These are phyloP conservation scores for Bimastos eiseni DNA, from an alignment of 2,888 invertebrate genomes.

Conservation along the genomic window DNA sequence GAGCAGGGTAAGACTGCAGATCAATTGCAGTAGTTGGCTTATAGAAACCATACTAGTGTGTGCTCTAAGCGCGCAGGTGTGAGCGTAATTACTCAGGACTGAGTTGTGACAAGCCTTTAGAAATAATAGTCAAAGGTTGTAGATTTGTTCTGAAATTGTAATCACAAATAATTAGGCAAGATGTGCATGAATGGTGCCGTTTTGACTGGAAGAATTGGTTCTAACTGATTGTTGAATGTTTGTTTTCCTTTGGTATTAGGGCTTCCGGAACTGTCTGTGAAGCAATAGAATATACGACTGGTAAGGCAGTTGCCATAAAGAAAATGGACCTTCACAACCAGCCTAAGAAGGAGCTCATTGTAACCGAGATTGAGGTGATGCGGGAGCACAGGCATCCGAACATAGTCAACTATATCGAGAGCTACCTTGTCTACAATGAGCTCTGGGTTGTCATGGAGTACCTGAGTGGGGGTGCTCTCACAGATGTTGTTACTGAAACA, in stretches of 20 bases:
- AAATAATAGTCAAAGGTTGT: neutral
- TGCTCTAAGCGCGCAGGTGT: neutral
- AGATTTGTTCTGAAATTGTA: neutral
- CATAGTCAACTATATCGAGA: constrained; percentile 98
- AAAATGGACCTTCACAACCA: constrained; percentile 98
- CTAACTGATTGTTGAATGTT: neutral
- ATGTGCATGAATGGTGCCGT: too few relatives aligned
- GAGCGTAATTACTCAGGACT: neutral
- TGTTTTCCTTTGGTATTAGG: constrained; percentile 70
- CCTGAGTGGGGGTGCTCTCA: constrained; percentile 92
- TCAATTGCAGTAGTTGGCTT: neutral
- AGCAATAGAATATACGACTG: constrained; percentile 94
- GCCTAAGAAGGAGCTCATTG: constrained; percentile 98
- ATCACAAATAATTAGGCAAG: too few relatives aligned
- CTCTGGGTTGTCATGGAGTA: constrained; percentile 98
- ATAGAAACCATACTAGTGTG: neutral
- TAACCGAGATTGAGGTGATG: constrained; percentile 99
- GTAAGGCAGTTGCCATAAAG: constrained; percentile 98
- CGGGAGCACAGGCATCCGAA: constrained; percentile 99
- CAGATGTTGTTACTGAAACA: constrained; percentile 95
- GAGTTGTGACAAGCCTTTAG: neutral
- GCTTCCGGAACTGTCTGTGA: constrained; percentile 98
- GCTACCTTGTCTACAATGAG: constrained; percentile 81
- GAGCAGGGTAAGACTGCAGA: constrained; percentile 63
- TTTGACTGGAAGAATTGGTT: neutral